Base-by-base conservation (phyloP, 2,113 vertebrate genomes). In the Sisor rabdophorus region DNA sequence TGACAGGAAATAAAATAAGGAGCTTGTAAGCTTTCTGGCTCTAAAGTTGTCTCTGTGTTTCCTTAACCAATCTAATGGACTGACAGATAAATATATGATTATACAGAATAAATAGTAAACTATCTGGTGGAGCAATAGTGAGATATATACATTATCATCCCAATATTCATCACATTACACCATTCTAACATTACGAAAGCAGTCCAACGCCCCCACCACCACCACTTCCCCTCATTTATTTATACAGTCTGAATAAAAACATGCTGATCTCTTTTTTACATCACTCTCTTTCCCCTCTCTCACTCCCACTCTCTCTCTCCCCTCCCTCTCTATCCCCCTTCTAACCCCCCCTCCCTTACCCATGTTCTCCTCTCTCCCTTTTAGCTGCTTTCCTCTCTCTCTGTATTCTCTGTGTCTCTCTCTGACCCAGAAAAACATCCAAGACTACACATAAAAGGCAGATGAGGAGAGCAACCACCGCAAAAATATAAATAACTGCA, bases 381-480 rank as follows among this genome's bases (percentile, higher is more conserved):
- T 44, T 10, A 4, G 32, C 24, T 63, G 20, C n/a, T 32, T 71
- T 32, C 7, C 32, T 36, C 48, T 10, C 80, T 7, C 10, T 44
- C n/a, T n/a, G n/a, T n/a, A n/a, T 44, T 44, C 10, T 10, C 4
- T 44, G 40, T 44, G 84, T n/a, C 68, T 75, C 79, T 52, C 77
- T 85, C 87, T 91, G 91, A 92, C 91, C 90, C 85, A 92, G 88
- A 92, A 92, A 91, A 89, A 84, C 87, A 80, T 80, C 16, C 10
- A 13, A 59, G 73, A 82, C 82, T 84, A 78, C 85, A 89, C 81
- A 85, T 80, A 85, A 82, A 80, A 82, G 82, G 81, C 80, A 77
- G 30, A 50, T 83, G 80, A 84, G 87, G 85, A 86, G 83, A 86
- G 86, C 82, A 86, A 81, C 85, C 84, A 52, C 84, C 80, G 78